Evolutionary conservation across 2,888 invertebrate species (phyloP).

Genomic region (Lysandra bellargus): DNA sequence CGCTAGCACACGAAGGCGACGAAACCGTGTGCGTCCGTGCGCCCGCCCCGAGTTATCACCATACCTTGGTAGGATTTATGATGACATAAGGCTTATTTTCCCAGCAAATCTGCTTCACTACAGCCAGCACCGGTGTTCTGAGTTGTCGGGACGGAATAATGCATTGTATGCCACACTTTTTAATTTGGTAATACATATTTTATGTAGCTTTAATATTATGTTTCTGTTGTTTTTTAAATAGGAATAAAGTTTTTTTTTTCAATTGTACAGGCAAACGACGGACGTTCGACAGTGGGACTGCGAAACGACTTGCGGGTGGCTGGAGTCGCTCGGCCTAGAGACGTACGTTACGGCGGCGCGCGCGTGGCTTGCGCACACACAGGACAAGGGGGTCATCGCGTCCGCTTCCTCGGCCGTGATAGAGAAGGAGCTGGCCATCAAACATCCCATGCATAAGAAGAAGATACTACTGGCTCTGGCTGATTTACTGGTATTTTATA

Average conservation of each 20-base stretch:
- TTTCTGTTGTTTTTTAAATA: not conserved
- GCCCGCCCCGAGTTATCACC: too few species aligned
- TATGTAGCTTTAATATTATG: not conserved
- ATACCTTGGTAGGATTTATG: too few species aligned
- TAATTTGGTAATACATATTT: too few species aligned
- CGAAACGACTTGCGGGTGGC: conserved; percentile 90
- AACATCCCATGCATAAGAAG: conserved; percentile 93
- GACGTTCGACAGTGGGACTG: conserved; percentile 91
- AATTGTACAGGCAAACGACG: conserved; percentile 80
- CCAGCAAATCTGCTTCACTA: too few species aligned
- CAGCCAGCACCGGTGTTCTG: too few species aligned
- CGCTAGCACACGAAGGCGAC: conserved; percentile 36
- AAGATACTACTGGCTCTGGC: conserved; percentile 90
- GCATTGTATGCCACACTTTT: too few species aligned
- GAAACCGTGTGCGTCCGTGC: too few species aligned
- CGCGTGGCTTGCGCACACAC: conserved; percentile 90
- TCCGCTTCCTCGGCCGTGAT: conserved; percentile 89
- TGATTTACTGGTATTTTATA: conserved; percentile 73
- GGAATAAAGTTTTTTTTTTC: not conserved
- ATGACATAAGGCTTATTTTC: not conserved
- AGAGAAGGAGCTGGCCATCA: conserved; percentile 93
- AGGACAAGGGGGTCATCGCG: conserved; percentile 80
- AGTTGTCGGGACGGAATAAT: too few species aligned
- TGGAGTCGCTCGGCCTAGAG: conserved; percentile 87
- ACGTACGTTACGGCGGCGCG: conserved; percentile 89